Evolutionary conservation across 2,113 vertebrate species (phyloP).

Genomic region (Calidris pygmaea): DNA sequence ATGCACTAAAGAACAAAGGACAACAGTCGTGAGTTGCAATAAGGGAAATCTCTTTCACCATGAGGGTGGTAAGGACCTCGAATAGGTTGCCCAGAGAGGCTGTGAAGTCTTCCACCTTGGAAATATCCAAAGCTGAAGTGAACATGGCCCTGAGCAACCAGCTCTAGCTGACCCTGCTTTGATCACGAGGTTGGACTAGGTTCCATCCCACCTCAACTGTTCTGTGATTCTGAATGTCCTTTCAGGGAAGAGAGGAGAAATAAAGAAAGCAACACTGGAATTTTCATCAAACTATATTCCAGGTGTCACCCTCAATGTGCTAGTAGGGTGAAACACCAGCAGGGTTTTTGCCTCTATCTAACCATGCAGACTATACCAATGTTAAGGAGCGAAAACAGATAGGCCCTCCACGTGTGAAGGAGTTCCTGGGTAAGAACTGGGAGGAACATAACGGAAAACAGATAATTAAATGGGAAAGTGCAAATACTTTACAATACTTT

Average conservation of each 20-base stretch:
- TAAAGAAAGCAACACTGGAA: background rate
- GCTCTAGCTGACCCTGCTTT: background rate
- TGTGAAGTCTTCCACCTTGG: background rate
- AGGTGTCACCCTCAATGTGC: background rate
- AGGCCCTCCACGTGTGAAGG: background rate
- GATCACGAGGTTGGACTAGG: background rate
- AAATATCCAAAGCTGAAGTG: background rate
- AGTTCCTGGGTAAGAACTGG: background rate
- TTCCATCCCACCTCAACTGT: background rate
- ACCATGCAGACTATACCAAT: background rate
- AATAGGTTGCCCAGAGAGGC: background rate
- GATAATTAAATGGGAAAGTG: background rate
- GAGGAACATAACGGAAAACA: conserved; percentile 16
- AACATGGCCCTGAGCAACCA: background rate
- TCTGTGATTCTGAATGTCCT: background rate
- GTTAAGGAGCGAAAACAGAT: background rate
- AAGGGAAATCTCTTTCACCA: background rate
- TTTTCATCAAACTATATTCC: background rate
- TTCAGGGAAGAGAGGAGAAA: background rate
- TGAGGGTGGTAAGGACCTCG: background rate
- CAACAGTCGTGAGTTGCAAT: background rate
- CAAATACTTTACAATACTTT: background rate
- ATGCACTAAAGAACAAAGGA: conserved; percentile 22
- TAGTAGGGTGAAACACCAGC: background rate
- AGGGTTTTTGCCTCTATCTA: background rate